Evolutionary conservation across 2,888 invertebrate genomes (phyloP).

Genomic region (Cheilosia soror): DNA sequence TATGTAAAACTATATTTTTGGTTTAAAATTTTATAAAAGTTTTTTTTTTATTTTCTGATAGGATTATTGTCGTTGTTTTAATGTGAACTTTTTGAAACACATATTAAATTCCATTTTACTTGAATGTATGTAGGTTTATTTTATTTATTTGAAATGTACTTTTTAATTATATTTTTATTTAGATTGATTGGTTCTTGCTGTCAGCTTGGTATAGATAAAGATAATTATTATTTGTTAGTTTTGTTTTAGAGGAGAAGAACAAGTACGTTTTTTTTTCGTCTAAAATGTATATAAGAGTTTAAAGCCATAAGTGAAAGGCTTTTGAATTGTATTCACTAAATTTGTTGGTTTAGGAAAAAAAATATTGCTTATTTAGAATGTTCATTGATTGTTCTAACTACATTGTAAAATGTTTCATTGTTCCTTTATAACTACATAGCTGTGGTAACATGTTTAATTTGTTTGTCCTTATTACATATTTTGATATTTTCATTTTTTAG

Average conservation of each 20-base stretch:
- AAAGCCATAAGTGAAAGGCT: constrained; percentile 66
- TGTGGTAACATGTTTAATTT: background rate
- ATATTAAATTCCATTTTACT: constrained; percentile 56
- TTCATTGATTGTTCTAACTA: constrained; percentile 73
- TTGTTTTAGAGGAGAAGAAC: constrained; percentile 46
- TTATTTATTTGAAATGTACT: background rate
- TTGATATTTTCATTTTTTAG: background rate
- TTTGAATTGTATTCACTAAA: constrained; percentile 43
- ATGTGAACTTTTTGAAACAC: constrained; percentile 43
- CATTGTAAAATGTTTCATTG: constrained; percentile 57
- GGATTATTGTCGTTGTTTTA: constrained; percentile 73
- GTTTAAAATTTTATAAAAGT: constrained; percentile 10
- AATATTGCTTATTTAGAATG: constrained; percentile 74
- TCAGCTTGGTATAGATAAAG: constrained; percentile 34
- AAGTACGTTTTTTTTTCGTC: constrained; percentile 14
- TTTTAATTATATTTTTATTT: constrained; percentile 21
- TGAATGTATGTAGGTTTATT: constrained; percentile 17
- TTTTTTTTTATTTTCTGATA: constrained; percentile 40
- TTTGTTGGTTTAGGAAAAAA: constrained; percentile 52
- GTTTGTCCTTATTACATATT: background rate
- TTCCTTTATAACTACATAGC: constrained; percentile 32
- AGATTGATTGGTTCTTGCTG: constrained; percentile 66
- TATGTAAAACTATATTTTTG: constrained; percentile 8
- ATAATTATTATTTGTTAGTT: constrained; percentile 2
- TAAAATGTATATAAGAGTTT: constrained; percentile 59